These are phyloP conservation scores for Goniozus legneri DNA, from an alignment of 1,140 invertebrate genomes.

Conservation along the genomic window DNA sequence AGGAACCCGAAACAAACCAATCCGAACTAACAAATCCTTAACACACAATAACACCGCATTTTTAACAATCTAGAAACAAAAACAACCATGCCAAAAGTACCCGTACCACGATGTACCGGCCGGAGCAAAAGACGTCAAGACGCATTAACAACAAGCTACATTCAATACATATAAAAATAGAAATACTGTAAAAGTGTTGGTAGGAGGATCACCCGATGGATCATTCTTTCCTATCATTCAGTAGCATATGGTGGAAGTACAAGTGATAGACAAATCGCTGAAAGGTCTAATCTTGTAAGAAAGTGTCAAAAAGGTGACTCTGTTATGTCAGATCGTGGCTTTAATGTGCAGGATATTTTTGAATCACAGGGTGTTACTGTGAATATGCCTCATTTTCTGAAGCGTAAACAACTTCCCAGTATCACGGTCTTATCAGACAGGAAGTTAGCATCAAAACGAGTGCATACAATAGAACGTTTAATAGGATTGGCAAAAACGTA, in stretches of 20 bases:
- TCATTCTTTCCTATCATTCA: conserved; percentile 3
- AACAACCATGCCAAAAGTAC: too few relatives aligned
- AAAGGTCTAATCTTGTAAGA: conserved; percentile 4
- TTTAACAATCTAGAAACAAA: too few relatives aligned
- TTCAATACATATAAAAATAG: conserved; percentile 19
- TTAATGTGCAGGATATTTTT: conserved; percentile 14
- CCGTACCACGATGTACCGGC: too few relatives aligned
- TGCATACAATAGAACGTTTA: conserved; percentile 9
- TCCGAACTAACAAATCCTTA: too few relatives aligned
- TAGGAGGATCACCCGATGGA: conserved; percentile 5
- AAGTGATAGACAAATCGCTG: conserved; percentile 11
- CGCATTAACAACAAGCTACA: conserved; percentile 32
- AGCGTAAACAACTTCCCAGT: conserved; percentile 3
- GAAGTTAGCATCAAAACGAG: conserved; percentile 4
- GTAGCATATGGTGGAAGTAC: conserved; percentile 9
- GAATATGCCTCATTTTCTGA: conserved; percentile 9
- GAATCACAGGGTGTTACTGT: conserved; percentile 1
- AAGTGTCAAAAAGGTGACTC: conserved; percentile 7
- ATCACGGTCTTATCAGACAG: neutral
- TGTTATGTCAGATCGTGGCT: conserved; percentile 10
- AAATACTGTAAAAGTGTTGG: conserved; percentile 5
- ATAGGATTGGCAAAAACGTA: conserved; percentile 10
- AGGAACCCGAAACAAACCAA: too few relatives aligned
- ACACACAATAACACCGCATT: too few relatives aligned
- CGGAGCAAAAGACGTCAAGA: too few relatives aligned